phyloP scores from a whole-genome alignment of 2,113 vertebrate genomes.

The Canis aureus region DNA sequence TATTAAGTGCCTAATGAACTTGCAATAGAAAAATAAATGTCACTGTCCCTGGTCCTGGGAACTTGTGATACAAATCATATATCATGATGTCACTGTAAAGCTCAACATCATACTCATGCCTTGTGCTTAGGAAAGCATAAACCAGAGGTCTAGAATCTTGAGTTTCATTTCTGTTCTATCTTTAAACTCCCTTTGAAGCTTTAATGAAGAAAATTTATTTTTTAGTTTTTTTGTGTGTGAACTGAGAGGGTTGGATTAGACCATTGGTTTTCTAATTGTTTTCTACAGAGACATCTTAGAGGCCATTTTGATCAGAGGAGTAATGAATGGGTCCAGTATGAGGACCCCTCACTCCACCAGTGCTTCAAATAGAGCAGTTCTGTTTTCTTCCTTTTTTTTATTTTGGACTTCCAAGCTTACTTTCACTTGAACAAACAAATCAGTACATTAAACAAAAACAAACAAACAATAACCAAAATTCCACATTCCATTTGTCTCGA shows the following conservation, averaged over 20 bases:
- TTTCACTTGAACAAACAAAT: not conserved
- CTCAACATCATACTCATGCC: not conserved
- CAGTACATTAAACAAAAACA: not conserved
- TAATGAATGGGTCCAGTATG: not conserved
- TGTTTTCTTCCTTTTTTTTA: not conserved
- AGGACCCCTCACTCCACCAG: fast-evolving
- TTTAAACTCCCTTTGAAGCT: not conserved
- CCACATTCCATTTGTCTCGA: not conserved
- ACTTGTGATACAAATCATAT: not conserved
- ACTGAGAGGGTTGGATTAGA: conserved; percentile 5
- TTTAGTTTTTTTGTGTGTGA: not conserved
- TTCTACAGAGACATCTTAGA: not conserved
- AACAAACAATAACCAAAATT: not conserved
- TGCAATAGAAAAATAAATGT: not conserved
- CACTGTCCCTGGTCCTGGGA: not conserved
- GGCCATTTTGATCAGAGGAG: not conserved
- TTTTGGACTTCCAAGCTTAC: not conserved
- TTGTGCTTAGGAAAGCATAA: not conserved
- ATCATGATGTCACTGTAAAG: not conserved
- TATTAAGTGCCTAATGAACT: not conserved
- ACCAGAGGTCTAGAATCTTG: not conserved
- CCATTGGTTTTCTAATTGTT: not conserved
- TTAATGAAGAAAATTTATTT: conserved; percentile 31
- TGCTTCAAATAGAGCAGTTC: not conserved
- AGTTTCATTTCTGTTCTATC: not conserved